Evolutionary conservation across 2,113 vertebrate genomes (phyloP), one percentile per base, ranked within the genome.

Genomic region (Lasiurus cinereus): DNA sequence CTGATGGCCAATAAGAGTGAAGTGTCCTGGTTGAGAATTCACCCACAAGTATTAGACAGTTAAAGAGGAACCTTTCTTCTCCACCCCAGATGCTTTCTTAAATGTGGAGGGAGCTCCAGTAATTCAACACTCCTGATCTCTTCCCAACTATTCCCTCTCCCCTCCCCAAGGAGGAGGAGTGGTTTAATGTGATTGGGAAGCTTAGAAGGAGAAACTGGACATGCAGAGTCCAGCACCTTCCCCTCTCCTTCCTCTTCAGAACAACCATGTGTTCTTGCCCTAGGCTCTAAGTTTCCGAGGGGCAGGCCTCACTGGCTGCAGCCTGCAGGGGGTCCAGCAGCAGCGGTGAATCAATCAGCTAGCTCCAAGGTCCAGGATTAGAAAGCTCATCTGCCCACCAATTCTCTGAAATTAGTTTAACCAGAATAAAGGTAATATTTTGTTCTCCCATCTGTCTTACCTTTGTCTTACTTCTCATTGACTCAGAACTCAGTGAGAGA

Each of bases 391-490:
- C 6, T 56, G 36, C n/a, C 43, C 31, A 29, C 14, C 2, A 69
- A 27, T 29, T 77, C 64, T 83, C 88, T 95, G 82, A 73, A 86
- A 59, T 43, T 22, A 39, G 21, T 62, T 93, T 79, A n/a, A 78
- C 64, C 18, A n/a, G 16, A 88, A 93, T 27, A 82, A 87, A 79
- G 62, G 72, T n/a, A 48, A n/a, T 29, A 69, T 43, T 78, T 33
- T 74, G 69, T 66, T 89, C 62, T 94, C 48, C 80, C 24, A 27
- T 13, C 50, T 89, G 12, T 69, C 62, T 94, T 94, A 64, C 27
- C 36, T 39, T 88, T 83, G 18, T 83, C 52, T 74, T 92, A 64
- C 48, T 88, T 96, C 74, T 95, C 64, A 88, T 0, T 48, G 86
- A 80, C 31, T 88, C 59, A 80, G 52, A 92, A 82, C 52, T 66